Evolutionary conservation across 2,113 vertebrate species (phyloP).

Genomic region (Nematolebias whitei): DNA sequence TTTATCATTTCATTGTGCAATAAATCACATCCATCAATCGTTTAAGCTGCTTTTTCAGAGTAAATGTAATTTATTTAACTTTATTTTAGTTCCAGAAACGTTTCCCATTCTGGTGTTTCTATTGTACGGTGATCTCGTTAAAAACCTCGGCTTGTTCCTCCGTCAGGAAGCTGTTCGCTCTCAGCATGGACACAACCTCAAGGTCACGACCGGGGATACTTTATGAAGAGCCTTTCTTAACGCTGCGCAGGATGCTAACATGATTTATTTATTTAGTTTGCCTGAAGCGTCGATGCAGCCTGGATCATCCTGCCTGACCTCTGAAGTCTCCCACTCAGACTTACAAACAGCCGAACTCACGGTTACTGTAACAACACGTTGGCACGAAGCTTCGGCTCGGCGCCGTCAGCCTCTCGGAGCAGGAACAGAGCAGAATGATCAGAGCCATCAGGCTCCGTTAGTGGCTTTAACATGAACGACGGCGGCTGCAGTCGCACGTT

Average conservation of each 20-base stretch:
- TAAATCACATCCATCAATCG: no score
- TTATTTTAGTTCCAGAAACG: not conserved
- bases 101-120: no score
- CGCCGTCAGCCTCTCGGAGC: no score
- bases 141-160: not conserved
- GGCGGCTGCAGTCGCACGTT: constrained; percentile 9
- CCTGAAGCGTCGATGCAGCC: not conserved
- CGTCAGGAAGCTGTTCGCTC: not conserved
- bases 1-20: no score
- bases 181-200: not conserved
- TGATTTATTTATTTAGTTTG: constrained; percentile 30
- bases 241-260: not conserved
- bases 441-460: constrained; percentile 43
- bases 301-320: constrained; percentile 2
- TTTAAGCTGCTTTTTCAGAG: no score
- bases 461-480: constrained; percentile 41
- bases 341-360: not conserved
- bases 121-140: no score
- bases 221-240: constrained; percentile 16
- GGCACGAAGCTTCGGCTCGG: no score
- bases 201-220: constrained; percentile 14
- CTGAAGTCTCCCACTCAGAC: not conserved
- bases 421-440: constrained; percentile 3
- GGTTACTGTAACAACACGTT: constrained; percentile 1
- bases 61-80: no score